phyloP scores from a whole-genome alignment of 35 echinoderm and acorn worm species.

The Heliocidaris erythrogramma region DNA sequence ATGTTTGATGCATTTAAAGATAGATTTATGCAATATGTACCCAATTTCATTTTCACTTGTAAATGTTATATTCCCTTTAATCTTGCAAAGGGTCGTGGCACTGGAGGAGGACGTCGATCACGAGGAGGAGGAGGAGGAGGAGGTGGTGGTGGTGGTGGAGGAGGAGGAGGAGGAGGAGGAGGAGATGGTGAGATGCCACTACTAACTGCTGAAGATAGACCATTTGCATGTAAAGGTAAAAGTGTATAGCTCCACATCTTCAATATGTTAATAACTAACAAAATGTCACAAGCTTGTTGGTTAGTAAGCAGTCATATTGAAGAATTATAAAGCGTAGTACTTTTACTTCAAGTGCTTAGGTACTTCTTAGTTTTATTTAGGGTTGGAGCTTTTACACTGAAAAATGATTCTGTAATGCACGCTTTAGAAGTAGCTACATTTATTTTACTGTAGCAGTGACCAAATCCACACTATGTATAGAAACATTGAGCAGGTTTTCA shows the following conservation, averaged over 20 bases:
- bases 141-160: background rate
- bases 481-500: too few relatives aligned
- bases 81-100: constrained; percentile 47
- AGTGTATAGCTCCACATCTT: background rate
- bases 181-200: constrained; percentile 72
- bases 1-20: background rate
- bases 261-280: background rate
- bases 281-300: background rate
- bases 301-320: too few relatives aligned
- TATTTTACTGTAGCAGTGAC: too few relatives aligned
- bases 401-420: background rate
- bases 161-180: background rate
- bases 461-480: too few relatives aligned
- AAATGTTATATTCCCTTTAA: background rate
- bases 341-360: too few relatives aligned
- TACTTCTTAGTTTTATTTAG: background rate
- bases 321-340: too few relatives aligned
- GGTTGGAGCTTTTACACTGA: background rate
- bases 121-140: constrained; percentile 41
- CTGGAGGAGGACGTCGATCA: constrained; percentile 29
- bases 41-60: background rate
- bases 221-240: constrained; percentile 86
- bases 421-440: too few relatives aligned
- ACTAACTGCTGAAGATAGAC: constrained; percentile 79
- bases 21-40: background rate